phyloP scores from a whole-genome alignment of 2,797 vertebrate genomes.

The Chromobotia macracanthus region DNA sequence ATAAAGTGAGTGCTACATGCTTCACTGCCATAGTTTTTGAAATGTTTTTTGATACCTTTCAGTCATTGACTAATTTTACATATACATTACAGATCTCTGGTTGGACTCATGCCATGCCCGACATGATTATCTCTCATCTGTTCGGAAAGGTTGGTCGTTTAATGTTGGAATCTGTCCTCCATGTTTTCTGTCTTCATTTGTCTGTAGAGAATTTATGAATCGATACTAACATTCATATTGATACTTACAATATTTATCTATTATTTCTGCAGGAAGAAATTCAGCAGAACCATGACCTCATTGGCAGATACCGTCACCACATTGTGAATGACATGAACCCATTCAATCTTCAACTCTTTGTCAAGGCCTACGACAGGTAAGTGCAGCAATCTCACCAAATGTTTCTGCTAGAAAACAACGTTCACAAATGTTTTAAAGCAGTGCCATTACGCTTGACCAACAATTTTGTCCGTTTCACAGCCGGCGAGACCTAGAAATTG shows the following conservation, averaged over 20 bases:
- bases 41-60: no score
- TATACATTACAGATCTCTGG: slow-evolving; percentile 83
- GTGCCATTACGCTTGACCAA: neutral
- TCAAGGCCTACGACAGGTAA: slow-evolving; percentile 95
- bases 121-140: slow-evolving; percentile 92
- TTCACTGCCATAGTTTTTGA: neutral
- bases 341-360: slow-evolving; percentile 92
- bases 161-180: neutral
- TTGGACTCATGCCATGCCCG: slow-evolving; percentile 90
- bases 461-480: slow-evolving; percentile 67
- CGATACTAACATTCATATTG: neutral
- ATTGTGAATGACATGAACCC: slow-evolving; percentile 92
- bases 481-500: slow-evolving; percentile 95
- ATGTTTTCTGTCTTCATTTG: no score
- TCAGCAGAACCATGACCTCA: slow-evolving; percentile 87
- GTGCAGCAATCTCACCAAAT: neutral
- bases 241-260: slow-evolving; percentile 3
- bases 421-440: neutral
- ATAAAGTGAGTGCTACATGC: slow-evolving; percentile 85
- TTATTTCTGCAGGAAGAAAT: slow-evolving; percentile 87
- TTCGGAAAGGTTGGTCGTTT: slow-evolving; percentile 87
- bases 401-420: neutral
- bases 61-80: slow-evolving; percentile 1
- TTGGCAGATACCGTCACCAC: slow-evolving; percentile 92
- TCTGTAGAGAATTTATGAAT: neutral